Evolutionary conservation across 2,797 vertebrate species (phyloP).

Genomic region (Clarias laeviceps): DNA sequence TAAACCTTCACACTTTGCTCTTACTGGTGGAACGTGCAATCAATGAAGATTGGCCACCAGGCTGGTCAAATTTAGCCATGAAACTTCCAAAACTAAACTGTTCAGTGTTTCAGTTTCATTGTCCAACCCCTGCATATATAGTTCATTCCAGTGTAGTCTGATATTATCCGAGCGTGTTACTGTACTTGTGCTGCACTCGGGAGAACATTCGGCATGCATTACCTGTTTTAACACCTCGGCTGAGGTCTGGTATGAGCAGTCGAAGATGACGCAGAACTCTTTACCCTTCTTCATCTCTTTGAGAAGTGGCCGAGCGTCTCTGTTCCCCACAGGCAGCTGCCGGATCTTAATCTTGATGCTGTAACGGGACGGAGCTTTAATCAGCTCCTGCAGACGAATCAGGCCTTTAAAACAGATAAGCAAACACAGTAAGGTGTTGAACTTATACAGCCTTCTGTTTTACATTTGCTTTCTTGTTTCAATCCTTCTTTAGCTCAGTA

Average conservation of each 20-base stretch:
- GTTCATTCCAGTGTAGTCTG: not conserved
- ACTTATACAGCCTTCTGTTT: not conserved
- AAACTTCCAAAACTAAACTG: no score
- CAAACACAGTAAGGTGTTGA: conserved; percentile 6
- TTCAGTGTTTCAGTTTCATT: no score
- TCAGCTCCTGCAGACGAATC: conserved; percentile 96
- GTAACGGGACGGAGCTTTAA: conserved; percentile 97
- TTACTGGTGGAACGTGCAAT: no score
- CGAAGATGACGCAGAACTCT: conserved; percentile 96
- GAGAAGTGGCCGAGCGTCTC: conserved; percentile 91
- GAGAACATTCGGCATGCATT: conserved; percentile 18
- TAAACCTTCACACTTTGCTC: no score
- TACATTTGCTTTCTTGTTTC: not conserved
- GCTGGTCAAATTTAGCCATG: no score
- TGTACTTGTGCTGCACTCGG: not conserved
- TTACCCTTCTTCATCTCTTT: conserved; percentile 99
- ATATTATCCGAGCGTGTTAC: not conserved
- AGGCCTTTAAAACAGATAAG: conserved; percentile 72
- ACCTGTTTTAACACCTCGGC: conserved; percentile 96
- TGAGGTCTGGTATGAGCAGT: conserved; percentile 91
- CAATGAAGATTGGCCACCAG: no score
- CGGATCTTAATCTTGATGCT: conserved; percentile 98
- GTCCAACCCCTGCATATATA: no score
- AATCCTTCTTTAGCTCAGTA: not conserved
- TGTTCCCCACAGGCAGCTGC: conserved; percentile 90